Conservation (phyloP, 2,113 vertebrate genomes). For the Aptenodytes patagonicus region DNA sequence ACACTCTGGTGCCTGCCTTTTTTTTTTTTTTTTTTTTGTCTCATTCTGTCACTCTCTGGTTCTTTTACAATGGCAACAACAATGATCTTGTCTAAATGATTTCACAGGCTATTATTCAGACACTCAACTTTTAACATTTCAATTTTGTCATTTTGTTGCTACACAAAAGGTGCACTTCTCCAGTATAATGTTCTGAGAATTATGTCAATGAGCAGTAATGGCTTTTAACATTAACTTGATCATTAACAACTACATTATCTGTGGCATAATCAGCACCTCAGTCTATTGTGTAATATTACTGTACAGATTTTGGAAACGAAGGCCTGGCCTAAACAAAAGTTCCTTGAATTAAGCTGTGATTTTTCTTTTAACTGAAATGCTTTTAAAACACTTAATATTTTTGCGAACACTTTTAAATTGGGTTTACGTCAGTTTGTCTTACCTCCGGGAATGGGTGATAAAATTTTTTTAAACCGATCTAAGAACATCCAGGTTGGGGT, state of each 20-base stretch:
- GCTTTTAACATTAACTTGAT: constrained; percentile 83
- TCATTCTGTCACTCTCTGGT: constrained; percentile 74
- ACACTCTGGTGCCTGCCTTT: constrained; percentile 13
- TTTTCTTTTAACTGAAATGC: background rate
- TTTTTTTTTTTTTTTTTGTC: constrained; percentile 31
- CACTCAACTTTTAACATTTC: constrained; percentile 83
- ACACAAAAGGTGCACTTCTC: constrained; percentile 81
- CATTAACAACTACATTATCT: constrained; percentile 81
- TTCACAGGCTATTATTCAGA: constrained; percentile 83
- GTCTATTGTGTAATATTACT: constrained; percentile 69
- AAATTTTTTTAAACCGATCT: background rate
- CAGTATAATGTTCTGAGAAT: constrained; percentile 80
- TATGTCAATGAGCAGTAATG: constrained; percentile 80
- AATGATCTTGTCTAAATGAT: constrained; percentile 83
- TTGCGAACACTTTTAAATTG: background rate
- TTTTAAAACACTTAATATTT: background rate
- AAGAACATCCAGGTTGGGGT: background rate
- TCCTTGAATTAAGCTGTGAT: background rate
- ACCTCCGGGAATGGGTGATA: background rate
- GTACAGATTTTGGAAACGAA: constrained; percentile 61
- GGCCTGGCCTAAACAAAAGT: background rate
- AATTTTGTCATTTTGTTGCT: constrained; percentile 82
- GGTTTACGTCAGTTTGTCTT: background rate
- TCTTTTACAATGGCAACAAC: constrained; percentile 75
- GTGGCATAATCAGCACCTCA: constrained; percentile 75